Evolutionary conservation across 2,797 vertebrate genomes (phyloP), one percentile per base, ranked within the genome.

Genomic region (Kryptopterus vitreolus): DNA sequence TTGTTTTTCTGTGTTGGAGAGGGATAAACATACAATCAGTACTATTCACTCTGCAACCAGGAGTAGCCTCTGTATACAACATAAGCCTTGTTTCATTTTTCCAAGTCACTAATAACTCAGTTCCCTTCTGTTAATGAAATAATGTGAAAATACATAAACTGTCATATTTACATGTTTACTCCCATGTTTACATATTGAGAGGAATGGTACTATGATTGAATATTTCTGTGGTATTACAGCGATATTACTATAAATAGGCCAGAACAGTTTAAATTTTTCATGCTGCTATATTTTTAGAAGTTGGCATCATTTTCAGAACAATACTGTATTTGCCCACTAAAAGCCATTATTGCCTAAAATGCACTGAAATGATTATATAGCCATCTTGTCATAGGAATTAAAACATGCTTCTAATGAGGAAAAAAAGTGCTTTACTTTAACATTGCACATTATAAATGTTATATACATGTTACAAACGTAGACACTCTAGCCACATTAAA

Each of bases 311-410:
- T 33, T 55, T 72, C 20, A 8, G n/a, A 15, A 38, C 10, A 72
- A 35, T 55, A 22, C 22, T n/a, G 55, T 11, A 52, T 50, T 69
- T 52, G 9, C 46, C 46, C 11, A 31, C 16, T 4, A 52, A n/a
- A n/a, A 52, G 24, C 22, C 63, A 66, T 66, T n/a, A 63, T 22
- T 70, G 33, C n/a, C 29, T 53, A 53, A 33, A 33, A n/a, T 71
- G 53, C 26, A 71, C 10, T 33, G 31, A 35, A 53, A 72, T n/a
- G 0, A 55, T 71, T 53, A 53, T 22, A 31, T 24, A 35, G 15
- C 4, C 6, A 35, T 55, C 20, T n/a, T 72, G 29, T 35, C 20
- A 55, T 8, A 26, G 38, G 0, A n/a, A 12, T 65, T 8, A 61
- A 33, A 35, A 63, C 20, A 29, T 59, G 5, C 48, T 68, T 46